Evolutionary conservation across 2,888 invertebrate genomes (phyloP).

Genomic region (Orthosia gracilis): DNA sequence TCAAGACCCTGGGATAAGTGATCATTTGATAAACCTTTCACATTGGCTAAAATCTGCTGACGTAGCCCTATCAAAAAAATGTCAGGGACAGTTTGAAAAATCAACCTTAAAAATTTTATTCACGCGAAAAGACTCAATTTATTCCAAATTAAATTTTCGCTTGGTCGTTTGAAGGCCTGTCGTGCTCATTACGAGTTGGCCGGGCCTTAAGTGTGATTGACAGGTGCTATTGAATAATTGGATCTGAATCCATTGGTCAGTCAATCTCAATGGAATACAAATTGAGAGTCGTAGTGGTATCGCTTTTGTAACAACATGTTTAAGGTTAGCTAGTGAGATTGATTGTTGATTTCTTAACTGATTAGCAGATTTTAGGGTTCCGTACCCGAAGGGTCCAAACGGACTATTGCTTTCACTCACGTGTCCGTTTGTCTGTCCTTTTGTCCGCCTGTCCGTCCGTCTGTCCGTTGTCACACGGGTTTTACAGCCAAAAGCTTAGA

Average conservation of each 20-base stretch:
- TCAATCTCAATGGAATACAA: conserved; percentile 63
- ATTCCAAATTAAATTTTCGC: conserved; percentile 51
- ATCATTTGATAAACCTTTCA: neutral
- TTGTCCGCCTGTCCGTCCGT: too few relatives aligned
- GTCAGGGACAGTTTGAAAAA: neutral
- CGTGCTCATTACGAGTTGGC: conserved; percentile 53
- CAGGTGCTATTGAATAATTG: conserved; percentile 65
- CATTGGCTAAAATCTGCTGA: neutral
- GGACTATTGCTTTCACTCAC: too few relatives aligned
- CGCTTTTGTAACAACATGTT: conserved; percentile 28
- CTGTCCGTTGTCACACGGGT: too few relatives aligned
- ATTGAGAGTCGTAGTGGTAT: conserved; percentile 23
- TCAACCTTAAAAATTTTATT: neutral
- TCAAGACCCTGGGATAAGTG: too few relatives aligned
- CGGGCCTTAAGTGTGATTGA: conserved; percentile 58
- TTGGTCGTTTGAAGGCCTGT: conserved; percentile 39
- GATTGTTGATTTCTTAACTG: neutral
- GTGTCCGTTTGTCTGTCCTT: too few relatives aligned
- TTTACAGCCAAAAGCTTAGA: too few relatives aligned
- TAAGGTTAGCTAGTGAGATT: neutral
- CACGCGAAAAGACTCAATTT: conserved; percentile 30
- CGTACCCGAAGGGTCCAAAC: too few relatives aligned
- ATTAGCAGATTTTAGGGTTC: too few relatives aligned
- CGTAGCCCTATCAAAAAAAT: neutral
- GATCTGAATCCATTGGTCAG: conserved; percentile 48